A percentile compares a stretch with the other conserved stretches of the same genome.
These are phyloP conservation scores for Phallusia fumigata DNA, from an alignment of 23 tunicate species.

Conservation along the genomic window DNA sequence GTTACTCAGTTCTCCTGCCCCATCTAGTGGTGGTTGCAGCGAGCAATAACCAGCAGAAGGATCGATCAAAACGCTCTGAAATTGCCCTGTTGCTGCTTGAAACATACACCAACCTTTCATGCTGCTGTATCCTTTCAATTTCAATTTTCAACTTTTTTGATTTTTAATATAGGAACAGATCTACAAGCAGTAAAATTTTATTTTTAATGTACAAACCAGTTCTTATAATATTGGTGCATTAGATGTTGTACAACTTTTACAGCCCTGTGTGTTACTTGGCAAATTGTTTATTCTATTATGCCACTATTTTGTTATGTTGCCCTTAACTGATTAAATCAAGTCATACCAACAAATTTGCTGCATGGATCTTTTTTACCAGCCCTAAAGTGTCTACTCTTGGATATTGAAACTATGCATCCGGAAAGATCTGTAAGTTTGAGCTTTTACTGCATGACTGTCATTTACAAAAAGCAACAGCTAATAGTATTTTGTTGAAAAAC, in stretches of 20 bases:
- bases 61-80: conserved; percentile 49
- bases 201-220: too few relatives aligned
- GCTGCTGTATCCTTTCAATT: conserved; percentile 77
- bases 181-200: too few relatives aligned
- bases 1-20: conserved; percentile 66
- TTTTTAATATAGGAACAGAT: background rate
- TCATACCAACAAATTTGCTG: conserved; percentile 53
- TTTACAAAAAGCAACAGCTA: too few relatives aligned
- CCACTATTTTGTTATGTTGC: too few relatives aligned
- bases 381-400: conserved; percentile 59
- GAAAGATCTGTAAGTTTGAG: conserved; percentile 37
- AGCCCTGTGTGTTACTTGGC: too few relatives aligned
- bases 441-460: background rate
- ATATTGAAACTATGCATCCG: conserved; percentile 68
- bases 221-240: too few relatives aligned
- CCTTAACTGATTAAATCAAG: conserved; percentile 4
- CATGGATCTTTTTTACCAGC: conserved; percentile 84
- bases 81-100: conserved; percentile 54
- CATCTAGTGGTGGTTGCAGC: conserved; percentile 79
- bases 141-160: background rate
- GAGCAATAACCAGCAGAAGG: conserved; percentile 51
- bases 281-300: too few relatives aligned
- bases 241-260: background rate
- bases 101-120: conserved; percentile 71
- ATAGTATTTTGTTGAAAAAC: background rate